These are phyloP conservation scores for Pomacea canaliculata DNA, from an alignment of 2,888 invertebrate species.

Conservation along the genomic window DNA sequence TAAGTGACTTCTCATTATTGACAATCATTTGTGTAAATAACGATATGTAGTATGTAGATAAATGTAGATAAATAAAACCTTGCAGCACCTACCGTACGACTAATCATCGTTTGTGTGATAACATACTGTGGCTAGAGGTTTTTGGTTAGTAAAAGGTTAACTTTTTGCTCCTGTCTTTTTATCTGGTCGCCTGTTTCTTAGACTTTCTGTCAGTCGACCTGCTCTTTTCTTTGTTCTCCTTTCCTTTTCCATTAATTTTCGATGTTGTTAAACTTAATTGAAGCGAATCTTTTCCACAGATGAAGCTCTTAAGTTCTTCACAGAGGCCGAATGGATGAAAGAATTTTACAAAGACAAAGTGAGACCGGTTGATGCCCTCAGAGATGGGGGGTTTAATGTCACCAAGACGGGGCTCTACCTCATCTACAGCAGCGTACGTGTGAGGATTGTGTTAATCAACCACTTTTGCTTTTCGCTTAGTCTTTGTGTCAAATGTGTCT, in stretches of 20 bases:
- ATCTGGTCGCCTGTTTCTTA: background rate
- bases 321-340: slow-evolving; percentile 20
- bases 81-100: too few species aligned
- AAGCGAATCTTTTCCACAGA: background rate
- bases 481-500: too few species aligned
- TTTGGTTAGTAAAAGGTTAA: too few species aligned
- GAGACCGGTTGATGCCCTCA: background rate
- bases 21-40: too few species aligned
- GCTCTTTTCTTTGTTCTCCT: background rate
- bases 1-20: too few species aligned
- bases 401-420: slow-evolving; percentile 17
- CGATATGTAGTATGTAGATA: too few species aligned
- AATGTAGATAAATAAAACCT: too few species aligned
- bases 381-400: slow-evolving; percentile 7
- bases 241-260: background rate
- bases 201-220: background rate
- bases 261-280: background rate
- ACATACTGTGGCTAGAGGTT: too few species aligned
- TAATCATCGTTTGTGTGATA: too few species aligned
- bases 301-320: slow-evolving; percentile 10
- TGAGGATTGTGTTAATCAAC: background rate
- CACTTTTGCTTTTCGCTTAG: too few species aligned
- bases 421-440: slow-evolving; percentile 27
- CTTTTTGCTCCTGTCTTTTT: too few species aligned
- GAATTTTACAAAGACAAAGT: background rate